phyloP scores from a whole-genome alignment of 2,888 invertebrate species.

The Drosophila histrio region DNA sequence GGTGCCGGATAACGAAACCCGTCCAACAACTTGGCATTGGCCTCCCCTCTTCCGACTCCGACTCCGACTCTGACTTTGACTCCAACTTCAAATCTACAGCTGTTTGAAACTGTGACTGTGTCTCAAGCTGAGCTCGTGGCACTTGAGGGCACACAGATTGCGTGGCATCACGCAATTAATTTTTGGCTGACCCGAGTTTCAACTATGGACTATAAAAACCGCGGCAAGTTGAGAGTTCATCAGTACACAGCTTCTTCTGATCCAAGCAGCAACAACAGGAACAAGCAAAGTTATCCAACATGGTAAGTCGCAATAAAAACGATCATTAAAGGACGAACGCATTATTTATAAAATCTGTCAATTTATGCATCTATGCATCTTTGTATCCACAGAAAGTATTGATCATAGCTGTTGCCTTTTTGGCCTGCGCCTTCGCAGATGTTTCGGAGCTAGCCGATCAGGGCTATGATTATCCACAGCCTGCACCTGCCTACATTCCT shows the following conservation, averaged over 20 bases:
- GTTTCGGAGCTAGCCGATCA: constrained; percentile 61
- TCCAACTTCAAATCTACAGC: neutral
- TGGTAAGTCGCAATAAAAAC: constrained; percentile 38
- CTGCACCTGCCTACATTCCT: constrained; percentile 40
- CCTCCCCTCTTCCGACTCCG: constrained; percentile 20
- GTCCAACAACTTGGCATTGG: constrained; percentile 72
- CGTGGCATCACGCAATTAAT: constrained; percentile 71
- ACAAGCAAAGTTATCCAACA: constrained; percentile 25
- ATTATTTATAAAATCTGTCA: neutral
- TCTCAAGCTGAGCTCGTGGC: constrained; percentile 38
- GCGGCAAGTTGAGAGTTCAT: constrained; percentile 46
- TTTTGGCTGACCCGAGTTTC: constrained; percentile 54
- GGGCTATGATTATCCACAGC: constrained; percentile 71
- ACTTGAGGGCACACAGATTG: constrained; percentile 45
- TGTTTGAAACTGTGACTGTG: neutral
- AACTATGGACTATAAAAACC: constrained; percentile 66
- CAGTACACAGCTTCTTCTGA: constrained; percentile 67
- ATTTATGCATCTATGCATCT: neutral
- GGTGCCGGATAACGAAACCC: constrained; percentile 50
- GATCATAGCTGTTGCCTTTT: constrained; percentile 64
- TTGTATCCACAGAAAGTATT: constrained; percentile 57
- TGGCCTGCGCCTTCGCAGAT: constrained; percentile 74
- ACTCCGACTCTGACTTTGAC: neutral
- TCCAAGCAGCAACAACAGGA: constrained; percentile 54
- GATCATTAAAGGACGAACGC: constrained; percentile 7